Base-by-base conservation (phyloP, 1,140 invertebrate species). In the Drosophila pallidifrons region DNA sequence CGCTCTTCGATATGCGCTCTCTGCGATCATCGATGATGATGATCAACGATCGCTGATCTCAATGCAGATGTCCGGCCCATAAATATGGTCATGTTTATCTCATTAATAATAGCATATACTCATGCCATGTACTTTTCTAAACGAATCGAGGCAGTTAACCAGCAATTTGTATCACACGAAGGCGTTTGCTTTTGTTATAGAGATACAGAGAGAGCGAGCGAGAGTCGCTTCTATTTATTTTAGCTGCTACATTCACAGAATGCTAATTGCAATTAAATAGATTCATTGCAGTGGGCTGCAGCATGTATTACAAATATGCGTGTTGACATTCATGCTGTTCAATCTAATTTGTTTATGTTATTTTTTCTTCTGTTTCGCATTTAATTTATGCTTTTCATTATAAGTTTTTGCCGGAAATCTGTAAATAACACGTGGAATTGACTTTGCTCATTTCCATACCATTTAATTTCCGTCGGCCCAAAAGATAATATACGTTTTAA, bases 391-490 rank as follows among this genome's bases (percentile, higher is more conserved):
- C 11, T 49, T 63, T 63, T 41, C 59, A 74, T 63, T 77, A 59
- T 43, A 25, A 43, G 43, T 46, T 16, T 16, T 25, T 11, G 32
- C 60, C 68, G 73, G 64, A 81, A 65, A 67, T 55, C 25, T 28
- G 35, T 43, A 41, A 72, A 54, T 11, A 7, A 25, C 20, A 41
- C 32, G 60, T 65, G 73, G 46, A 75, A 64, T 55, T 47, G 49
- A 65, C 64, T 72, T 72, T 64, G 28, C 59, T 65, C 43, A 65
- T 79, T 73, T 67, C 45, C 49, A 76, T 72, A 45, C n/a, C 30
- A 76, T 76, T 66, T 71, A 49, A 76, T 76, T 79, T 82, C 81
- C 81, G 81, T 82, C 52, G 55, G 61, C 41, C 64, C 49, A 63
- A 65, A 78, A 65, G 13, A 10, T 16, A 55, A 70, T 13, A 20